Base-by-base conservation (phyloP, 1,140 invertebrate genomes). In the Diorhabda carinulata region DNA sequence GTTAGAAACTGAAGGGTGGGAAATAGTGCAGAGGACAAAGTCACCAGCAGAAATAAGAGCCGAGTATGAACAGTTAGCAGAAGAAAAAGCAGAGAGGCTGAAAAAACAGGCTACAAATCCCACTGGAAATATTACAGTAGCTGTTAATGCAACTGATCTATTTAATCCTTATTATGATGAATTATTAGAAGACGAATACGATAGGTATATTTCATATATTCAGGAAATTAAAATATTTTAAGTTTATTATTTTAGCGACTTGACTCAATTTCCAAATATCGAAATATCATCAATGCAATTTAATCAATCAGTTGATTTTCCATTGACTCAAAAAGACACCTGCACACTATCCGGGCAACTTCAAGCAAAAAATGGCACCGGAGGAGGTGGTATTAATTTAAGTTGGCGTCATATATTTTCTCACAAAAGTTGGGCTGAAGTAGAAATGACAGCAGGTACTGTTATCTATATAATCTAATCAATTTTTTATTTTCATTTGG, bases 41-140 rank as follows among this genome's bases (percentile, higher is more conserved):
- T 96, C 95, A 4, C 94, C 96, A 6, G 88, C 92, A 72, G 96
- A 98, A 85, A 98, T 98, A 61, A 84, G 95, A 69, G 95, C 97
- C 74, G 96, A 98, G 83, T 97, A 95, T 86, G 94, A 98, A 82
- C 86, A 92, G 74, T 82, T 96, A 41, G 88, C 90, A 5, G 79
- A 84, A 72, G 91, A 94, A 77, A 82, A 89, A 74, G 94, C 96
- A 74, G 94, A 98, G 78, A 85, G 92, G 72, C 86, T 89, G 61
- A 83, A 98, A 25, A 89, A 95, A 72, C 91, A 94, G 75, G 86
- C 90, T 68, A 97, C 96, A 1, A 97, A 98, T 84, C 96, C 96
- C 2, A 91, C 90, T 75, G 94, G 95, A 9, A 90, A 88, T 66
- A 87, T 98, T 25, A 93, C 90, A 52, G 87, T 98, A 43, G 91